These are phyloP conservation scores for Megalurothrips usitatus DNA, from an alignment of 2,888 invertebrate genomes.

Conservation along the genomic window DNA sequence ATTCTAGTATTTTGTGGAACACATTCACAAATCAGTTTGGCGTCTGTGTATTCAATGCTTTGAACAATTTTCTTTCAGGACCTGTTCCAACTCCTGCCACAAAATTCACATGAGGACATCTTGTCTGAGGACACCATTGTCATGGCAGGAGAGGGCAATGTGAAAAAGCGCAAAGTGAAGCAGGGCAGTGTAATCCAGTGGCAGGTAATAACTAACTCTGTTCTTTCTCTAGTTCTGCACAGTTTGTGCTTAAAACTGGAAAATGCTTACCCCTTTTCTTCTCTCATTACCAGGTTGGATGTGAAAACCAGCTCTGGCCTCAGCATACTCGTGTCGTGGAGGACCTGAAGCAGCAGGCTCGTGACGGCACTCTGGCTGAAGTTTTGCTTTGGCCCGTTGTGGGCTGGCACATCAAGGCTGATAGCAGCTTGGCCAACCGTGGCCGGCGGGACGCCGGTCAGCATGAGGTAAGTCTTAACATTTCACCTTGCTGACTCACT, in stretches of 20 bases:
- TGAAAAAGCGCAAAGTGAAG: conserved; percentile 48
- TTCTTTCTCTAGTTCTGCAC: conserved; percentile 22
- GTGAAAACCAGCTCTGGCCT: conserved; percentile 65
- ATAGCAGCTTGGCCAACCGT: not conserved
- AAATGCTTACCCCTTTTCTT: not conserved
- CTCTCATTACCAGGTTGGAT: conserved; percentile 60
- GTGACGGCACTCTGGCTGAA: conserved; percentile 66
- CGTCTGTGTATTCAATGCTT: conserved; percentile 18
- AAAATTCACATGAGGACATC: conserved; percentile 46
- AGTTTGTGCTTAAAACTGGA: no score
- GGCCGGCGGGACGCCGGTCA: not conserved
- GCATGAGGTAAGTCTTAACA: conserved; percentile 39
- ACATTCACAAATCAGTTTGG: no score
- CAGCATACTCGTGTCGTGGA: conserved; percentile 62
- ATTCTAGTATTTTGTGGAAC: not conserved
- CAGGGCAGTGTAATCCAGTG: conserved; percentile 50
- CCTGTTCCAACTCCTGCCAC: conserved; percentile 52
- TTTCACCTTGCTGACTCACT: not conserved
- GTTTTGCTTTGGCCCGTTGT: conserved; percentile 63
- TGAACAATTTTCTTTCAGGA: conserved; percentile 46
- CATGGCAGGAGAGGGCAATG: conserved; percentile 53
- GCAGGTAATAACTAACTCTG: conserved; percentile 44
- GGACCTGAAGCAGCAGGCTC: conserved; percentile 62
- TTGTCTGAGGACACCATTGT: conserved; percentile 50
- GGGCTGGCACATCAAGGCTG: conserved; percentile 60